Base-by-base conservation (phyloP, 2,888 invertebrate species). In the Heteromurus nitidus region DNA sequence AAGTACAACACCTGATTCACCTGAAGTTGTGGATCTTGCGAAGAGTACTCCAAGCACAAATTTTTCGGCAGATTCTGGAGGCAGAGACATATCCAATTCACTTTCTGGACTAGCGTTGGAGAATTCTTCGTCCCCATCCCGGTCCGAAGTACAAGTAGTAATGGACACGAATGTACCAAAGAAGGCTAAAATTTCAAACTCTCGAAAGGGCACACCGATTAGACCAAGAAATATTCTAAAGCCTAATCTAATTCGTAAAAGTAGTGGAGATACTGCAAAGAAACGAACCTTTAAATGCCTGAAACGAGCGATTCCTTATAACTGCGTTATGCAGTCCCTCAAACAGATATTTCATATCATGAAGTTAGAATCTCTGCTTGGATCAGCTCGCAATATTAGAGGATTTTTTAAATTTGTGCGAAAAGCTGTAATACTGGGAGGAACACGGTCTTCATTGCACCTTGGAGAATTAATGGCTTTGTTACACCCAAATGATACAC, bases 391-490 rank as follows among this genome's bases (percentile, higher is more conserved):
- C 26, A 86, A 86, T 30, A 28, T 55, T 16, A 50, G 76, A 31
- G 77, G 69, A 26, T 85, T 86, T 44, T 65, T 83, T 28, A 73
- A 42, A 18, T 86, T 85, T 50, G 26, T 85, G 9, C 70, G 75
- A 28, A 81, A 80, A 18, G 76, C 82, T 31, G 9, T 86, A 13
- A 72, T 84, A 26, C 68, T 85, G 22, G 86, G 80, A 18, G 86
- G 86, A 62, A 69, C 72, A 2, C 67, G 64, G 24, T 84, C 83
- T n/a, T 31, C 55, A 3, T 72, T 86, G 3, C 80, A 82, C 11
- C 67, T 86, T 31, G 53, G 75, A 16, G 58, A 75, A 18, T 20
- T 86, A n/a, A 85, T 85, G 82, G 73, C 74, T 7, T 9, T 47
- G 5, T 16, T 84, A 9, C 31, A 82, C 20, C 69, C 68, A 11